Evolutionary conservation across 2,888 invertebrate species (phyloP), one percentile per base, ranked within the genome.

Genomic region (Dryomyza anilis): DNA sequence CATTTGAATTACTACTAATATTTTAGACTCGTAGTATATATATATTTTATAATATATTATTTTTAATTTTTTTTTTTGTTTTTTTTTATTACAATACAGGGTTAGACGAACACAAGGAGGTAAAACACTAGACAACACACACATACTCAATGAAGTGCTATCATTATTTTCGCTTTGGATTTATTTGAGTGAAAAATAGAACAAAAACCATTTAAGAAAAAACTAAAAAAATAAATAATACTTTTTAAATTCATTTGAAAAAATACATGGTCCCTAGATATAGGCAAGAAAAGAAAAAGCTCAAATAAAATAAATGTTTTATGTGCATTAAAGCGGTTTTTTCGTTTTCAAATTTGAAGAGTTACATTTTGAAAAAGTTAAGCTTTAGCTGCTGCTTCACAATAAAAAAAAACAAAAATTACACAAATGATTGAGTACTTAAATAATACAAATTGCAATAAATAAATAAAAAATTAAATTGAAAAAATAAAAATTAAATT

Each of bases 121-220:
- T 86, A 88, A 86, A 89, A 91, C 90, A 91, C 90, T 91, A 92
- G 92, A 92, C 92, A 91, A 92, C 91, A 92, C 92, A 92, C 92
- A 93, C 93, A 93, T 81, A 81, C 82, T 83, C 82, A 81, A 84
- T 83, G 83, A 81, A 81, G 82, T 83, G 80, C 83, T 82, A 82
- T 82, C 83, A 83, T 82, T 81, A 80, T 78, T 73, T 76, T 78
- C 78, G 79, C 78, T 81, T 75, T 77, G 76, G 78, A 76, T 77
- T 73, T 71, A 67, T 71, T 66, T 63, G 58, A 71, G 58, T 50
- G 56, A 67, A 39, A 62, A 63, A 55, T 14, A 36, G 56, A 52
- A 45, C 7, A 36, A 66, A 50, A 59, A 67, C 5, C 19, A 7
- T 59, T 60, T 53, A 59, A 7, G 19, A 30, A 1, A n/a, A 27